phyloP scores from a whole-genome alignment of 2,113 vertebrate species.

The Orientallactaga bullata region DNA sequence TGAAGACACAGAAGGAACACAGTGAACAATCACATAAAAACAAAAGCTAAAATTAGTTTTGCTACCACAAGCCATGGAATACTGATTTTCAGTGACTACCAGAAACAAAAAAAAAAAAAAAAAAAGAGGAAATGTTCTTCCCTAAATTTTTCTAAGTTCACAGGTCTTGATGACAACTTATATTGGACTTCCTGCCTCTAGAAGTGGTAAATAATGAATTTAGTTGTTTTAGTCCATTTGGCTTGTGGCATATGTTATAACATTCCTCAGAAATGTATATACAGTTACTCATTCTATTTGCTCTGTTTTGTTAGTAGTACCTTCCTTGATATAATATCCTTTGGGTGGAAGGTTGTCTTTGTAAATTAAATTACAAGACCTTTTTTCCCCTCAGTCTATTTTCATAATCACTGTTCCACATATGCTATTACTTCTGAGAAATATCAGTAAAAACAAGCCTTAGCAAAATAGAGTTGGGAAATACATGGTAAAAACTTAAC shows the following conservation, averaged over 20 bases:
- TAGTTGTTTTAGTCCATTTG: not conserved
- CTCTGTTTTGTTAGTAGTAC: conserved; percentile 20
- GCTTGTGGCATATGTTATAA: not conserved
- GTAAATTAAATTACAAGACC: not conserved
- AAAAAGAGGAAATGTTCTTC: not conserved
- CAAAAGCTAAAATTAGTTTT: not conserved
- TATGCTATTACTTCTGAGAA: not conserved
- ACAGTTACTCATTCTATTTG: not conserved
- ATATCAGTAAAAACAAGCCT: not conserved
- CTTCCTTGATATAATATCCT: not conserved
- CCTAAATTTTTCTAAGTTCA: not conserved
- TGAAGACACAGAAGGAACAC: not conserved
- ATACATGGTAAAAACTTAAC: not conserved
- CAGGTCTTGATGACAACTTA: not conserved
- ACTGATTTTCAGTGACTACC: not conserved
- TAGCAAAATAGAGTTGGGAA: not conserved
- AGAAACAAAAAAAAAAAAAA: not conserved
- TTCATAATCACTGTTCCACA: not conserved
- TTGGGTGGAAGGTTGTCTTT: conserved; percentile 16
- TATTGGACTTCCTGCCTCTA: not conserved
- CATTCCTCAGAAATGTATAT: not conserved
- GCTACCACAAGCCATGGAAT: not conserved
- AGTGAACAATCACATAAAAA: not conserved
- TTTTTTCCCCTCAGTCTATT: not conserved
- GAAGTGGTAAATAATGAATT: not conserved